phyloP scores from a whole-genome alignment of 1,140 invertebrate genomes.

The Phymorhynchus buccinoides region DNA sequence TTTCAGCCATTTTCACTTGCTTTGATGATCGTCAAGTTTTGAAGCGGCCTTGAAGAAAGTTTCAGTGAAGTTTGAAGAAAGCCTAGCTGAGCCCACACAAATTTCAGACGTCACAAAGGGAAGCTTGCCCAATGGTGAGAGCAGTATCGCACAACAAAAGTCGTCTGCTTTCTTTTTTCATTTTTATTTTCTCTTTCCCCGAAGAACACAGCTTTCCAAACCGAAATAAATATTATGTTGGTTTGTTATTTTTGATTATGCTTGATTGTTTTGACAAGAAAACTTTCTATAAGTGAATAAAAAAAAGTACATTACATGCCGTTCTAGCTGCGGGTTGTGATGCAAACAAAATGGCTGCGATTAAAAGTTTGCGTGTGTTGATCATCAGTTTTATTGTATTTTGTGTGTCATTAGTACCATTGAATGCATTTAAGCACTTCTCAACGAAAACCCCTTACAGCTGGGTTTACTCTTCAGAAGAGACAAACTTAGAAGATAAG shows the following conservation, averaged over 20 bases:
- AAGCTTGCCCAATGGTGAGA: no score
- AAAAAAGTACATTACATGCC: background rate
- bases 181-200: background rate
- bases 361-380: background rate
- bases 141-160: background rate
- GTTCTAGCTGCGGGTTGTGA: conserved; percentile 36
- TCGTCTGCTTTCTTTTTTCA: background rate
- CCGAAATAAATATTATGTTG: background rate
- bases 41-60: no score
- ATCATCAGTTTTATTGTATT: background rate
- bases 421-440: conserved; percentile 40
- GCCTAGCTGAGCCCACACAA: no score
- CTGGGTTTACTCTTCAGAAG: conserved; percentile 46
- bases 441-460: conserved; percentile 62
- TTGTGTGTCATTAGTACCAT: conserved; percentile 17
- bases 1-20: background rate
- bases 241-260: background rate
- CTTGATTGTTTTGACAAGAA: background rate
- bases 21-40: no score
- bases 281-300: conserved; percentile 1
- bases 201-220: no score
- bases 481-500: conserved; percentile 45
- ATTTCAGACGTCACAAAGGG: no score
- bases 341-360: conserved; percentile 36
- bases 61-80: no score